Evolutionary conservation across 2,888 invertebrate species (phyloP).

Genomic region (Dermolepida albohirtum): DNA sequence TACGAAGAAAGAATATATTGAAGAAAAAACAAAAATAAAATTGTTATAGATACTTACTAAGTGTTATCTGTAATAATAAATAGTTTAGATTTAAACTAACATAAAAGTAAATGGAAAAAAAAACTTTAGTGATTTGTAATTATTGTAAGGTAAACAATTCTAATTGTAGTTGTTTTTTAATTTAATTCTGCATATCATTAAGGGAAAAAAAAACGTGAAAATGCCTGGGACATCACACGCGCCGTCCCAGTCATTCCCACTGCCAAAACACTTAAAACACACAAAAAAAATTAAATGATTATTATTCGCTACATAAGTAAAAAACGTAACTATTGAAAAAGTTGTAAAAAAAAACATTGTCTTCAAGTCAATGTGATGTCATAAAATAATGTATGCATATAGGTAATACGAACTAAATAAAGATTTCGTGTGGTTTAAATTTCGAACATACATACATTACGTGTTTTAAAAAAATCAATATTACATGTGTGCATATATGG

Average conservation of each 20-base stretch:
- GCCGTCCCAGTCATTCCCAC: constrained; percentile 35
- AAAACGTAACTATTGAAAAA: constrained; percentile 15
- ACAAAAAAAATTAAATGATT: constrained; percentile 14
- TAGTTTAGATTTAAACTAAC: constrained; percentile 66
- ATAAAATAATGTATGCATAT: constrained; percentile 24
- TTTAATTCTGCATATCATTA: constrained; percentile 41
- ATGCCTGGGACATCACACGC: constrained; percentile 33
- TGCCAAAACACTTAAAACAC: constrained; percentile 34
- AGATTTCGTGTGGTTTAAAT: constrained; percentile 47
- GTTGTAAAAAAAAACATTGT: constrained; percentile 28
- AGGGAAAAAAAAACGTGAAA: constrained; percentile 16
- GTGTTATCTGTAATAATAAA: constrained; percentile 66
- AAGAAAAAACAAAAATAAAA: constrained; percentile 58
- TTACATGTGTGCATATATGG: constrained; percentile 47
- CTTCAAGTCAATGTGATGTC: constrained; percentile 20
- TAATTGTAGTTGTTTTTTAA: constrained; percentile 37
- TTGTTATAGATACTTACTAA: constrained; percentile 65
- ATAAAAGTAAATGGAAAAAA: constrained; percentile 37
- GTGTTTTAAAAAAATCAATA: constrained; percentile 37
- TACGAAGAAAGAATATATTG: constrained; percentile 58
- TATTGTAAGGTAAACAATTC: constrained; percentile 37
- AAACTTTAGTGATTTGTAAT: constrained; percentile 51
- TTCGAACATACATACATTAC: constrained; percentile 34
- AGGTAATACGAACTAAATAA: constrained; percentile 52
- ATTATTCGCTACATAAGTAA: constrained; percentile 43